Base-by-base conservation (phyloP, 1,140 invertebrate genomes). In the Zaprionus africanus region DNA sequence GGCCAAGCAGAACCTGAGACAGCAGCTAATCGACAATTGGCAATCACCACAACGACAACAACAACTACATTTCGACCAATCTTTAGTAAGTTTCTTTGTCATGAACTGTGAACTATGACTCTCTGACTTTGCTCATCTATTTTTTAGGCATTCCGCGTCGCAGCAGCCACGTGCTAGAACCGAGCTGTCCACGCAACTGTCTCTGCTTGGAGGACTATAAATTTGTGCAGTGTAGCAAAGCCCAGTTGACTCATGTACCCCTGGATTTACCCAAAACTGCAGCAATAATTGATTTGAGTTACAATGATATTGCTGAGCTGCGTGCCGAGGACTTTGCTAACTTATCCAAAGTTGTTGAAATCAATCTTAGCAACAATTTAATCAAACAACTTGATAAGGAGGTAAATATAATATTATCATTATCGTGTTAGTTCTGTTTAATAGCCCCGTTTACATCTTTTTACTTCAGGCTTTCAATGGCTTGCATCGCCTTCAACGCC, bases 161-260 rank as follows among this genome's bases (percentile, higher is more conserved):
- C 54, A 92, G 82, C 49, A 92, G 85, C 61, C 91, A 90, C 68
- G 84, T 92, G 13, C 58, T 92, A 62, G 87, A 92, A 51, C 91
- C 88, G 9, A 91, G 56, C 51, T 93, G 92, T 60, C 92, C 92
- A 1, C 77, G 91, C 17, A 62, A 66, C 22, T 93, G 92, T 54
- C 77, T 72, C 6, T 93, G 92, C 64, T 6, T 81, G 26, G 86
- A 92, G 57, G 81, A 91, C 46, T 91, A 68, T 19, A 85, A 84
- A 65, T 86, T 60, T 58, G 75, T 92, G 26, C 76, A 91, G 56
- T 93, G 92, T 61, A 78, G 76, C 2, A 74, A 91, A 56, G 76
- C 71, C 4, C 79, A 83, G 38, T 54, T 93, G 26, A 86, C 79
- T 19, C 70, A 91, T 66, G 79, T 93, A 13, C 92, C 92, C 49